Evolutionary conservation across 1,140 invertebrate species (phyloP).

Genomic region (Macrobrachium rosenbergii): DNA sequence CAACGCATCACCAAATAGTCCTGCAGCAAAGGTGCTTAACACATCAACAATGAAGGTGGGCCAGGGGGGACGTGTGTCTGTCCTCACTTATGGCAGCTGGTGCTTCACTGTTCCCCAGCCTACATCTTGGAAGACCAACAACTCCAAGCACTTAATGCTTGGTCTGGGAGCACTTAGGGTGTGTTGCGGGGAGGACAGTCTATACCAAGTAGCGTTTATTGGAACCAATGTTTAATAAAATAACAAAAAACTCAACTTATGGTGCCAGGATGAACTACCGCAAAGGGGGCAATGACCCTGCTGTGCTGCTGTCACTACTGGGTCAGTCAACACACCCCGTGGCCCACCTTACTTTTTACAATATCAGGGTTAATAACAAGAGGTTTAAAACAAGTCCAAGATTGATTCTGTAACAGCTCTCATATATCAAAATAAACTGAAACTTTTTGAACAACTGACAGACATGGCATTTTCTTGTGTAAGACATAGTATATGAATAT

Average conservation of each 20-base stretch:
- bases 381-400: conserved; percentile 56
- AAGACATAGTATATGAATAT: conserved; percentile 51
- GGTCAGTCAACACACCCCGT: conserved; percentile 40
- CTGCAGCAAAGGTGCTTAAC: conserved; percentile 47
- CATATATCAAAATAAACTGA: conserved; percentile 61
- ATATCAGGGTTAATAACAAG: conserved; percentile 47
- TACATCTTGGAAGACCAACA: conserved; percentile 29
- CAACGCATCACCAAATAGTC: conserved; percentile 50
- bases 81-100: conserved; percentile 40
- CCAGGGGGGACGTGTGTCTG: conserved; percentile 21
- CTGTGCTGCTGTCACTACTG: conserved; percentile 36
- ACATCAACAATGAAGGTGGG: conserved; percentile 58
- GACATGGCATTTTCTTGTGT: conserved; percentile 45
- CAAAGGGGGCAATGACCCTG: conserved; percentile 22
- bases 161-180: conserved; percentile 32
- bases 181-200: conserved; percentile 22
- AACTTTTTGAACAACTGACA: conserved; percentile 53
- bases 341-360: conserved; percentile 50
- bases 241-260: conserved; percentile 23
- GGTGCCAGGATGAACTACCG: conserved; percentile 14
- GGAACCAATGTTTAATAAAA: conserved; percentile 4
- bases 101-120: conserved; percentile 47
- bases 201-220: conserved; percentile 21
- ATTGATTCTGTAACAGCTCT: conserved; percentile 58
- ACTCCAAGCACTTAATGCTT: conserved; percentile 34